phyloP scores from a whole-genome alignment of 1,140 invertebrate genomes.

The Yoshiicerus persimilis region DNA sequence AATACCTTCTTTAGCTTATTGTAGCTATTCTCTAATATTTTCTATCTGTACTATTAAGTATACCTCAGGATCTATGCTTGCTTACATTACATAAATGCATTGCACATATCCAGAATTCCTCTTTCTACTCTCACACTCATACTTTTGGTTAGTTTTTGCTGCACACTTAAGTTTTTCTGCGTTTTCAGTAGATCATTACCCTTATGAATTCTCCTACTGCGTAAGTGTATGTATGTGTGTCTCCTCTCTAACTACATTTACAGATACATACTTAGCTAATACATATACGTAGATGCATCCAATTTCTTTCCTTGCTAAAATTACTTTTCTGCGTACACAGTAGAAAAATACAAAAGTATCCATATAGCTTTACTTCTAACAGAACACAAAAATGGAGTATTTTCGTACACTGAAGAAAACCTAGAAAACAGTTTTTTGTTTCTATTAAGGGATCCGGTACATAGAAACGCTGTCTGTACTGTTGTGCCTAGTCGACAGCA shows the following conservation, averaged over 20 bases:
- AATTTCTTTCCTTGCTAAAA: not conserved
- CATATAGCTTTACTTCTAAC: not conserved
- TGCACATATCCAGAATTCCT: not conserved
- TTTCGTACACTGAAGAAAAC: not conserved
- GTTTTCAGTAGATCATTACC: not conserved
- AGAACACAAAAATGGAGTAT: not conserved
- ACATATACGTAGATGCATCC: not conserved
- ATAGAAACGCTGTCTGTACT: not conserved
- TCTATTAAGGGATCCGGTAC: not conserved
- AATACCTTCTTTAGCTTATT: not conserved
- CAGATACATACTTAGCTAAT: not conserved
- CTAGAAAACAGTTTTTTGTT: not conserved
- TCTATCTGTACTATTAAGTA: no score
- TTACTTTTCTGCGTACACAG: not conserved
- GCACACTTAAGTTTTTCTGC: not conserved
- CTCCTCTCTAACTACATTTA: not conserved
- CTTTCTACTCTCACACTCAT: not conserved
- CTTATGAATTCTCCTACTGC: not conserved
- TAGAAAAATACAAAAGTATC: not conserved
- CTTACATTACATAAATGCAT: not conserved
- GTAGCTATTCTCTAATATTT: not conserved
- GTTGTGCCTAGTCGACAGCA: no score
- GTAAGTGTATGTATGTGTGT: not conserved
- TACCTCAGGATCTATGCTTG: not conserved
- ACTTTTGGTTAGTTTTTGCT: not conserved